Base-by-base conservation (phyloP, 2,888 invertebrate genomes). In the Mesorhabditis belari region DNA sequence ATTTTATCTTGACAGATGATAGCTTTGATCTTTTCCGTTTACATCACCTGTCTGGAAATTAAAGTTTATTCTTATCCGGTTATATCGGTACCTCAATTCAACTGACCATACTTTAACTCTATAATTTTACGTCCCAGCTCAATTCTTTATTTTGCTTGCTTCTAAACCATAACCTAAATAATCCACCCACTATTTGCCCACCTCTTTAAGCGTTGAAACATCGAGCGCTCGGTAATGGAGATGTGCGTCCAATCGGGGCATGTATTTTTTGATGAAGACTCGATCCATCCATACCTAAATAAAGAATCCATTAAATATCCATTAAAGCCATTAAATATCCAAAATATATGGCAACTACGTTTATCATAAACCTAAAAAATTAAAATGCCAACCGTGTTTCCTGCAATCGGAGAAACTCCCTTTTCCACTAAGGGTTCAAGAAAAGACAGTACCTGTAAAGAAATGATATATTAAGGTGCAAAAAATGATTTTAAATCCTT, bases 201-300 rank as follows among this genome's bases (percentile, higher is more conserved):
- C 81, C 82, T 94, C 93, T 81, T 93, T 94, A 21, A 96, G 83
- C 0, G 90, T 87, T 35, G 90, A 90, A 2, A 94, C 92, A 85
- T 96, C 96, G 66, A 98, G 87, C 52, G 91, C 88, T 74, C 95
- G 87, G 82, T 95, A 93, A 81, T 95, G 92, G 69, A 95, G 83
- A 81, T 91, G 90, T 1, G 86, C 80, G 78, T 89, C 81, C 5
- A 95, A 83, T 51, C 72, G 84, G 0, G 92, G 92, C 90, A 94
- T 91, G 79, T 89, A 87, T 82, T 89, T 89, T 12, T 58, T 55
- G 25, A 71, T 57, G 62, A 71, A 71, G 6, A 58, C 23, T 5
- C 67, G 59, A 52, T 71, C 72, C 70, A 67, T 71, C 60, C 74
- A 64, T 53, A 35, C 44, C 44, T 35, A n/a, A n/a, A 35, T 17